phyloP scores from a whole-genome alignment of 2,797 vertebrate species.

The Dallia pectoralis region DNA sequence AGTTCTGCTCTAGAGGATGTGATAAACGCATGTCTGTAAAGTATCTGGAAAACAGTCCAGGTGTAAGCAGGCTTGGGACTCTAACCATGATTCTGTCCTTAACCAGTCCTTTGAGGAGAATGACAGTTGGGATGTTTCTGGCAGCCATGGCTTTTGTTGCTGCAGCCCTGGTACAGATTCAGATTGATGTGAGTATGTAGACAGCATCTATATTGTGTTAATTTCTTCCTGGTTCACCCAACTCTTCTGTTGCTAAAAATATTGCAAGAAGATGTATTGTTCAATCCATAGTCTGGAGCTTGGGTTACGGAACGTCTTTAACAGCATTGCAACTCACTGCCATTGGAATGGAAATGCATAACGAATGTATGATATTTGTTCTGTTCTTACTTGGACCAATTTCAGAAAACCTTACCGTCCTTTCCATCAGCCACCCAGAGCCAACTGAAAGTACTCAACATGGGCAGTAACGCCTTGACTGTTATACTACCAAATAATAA shows the following conservation, averaged over 20 bases:
- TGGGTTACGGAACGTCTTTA: not conserved
- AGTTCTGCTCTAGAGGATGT: constrained; percentile 41
- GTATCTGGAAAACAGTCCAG: not conserved
- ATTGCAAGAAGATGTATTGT: not conserved
- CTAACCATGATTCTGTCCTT: constrained; percentile 21
- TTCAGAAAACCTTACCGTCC: constrained; percentile 84
- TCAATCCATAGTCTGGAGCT: not conserved
- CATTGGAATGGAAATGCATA: not conserved
- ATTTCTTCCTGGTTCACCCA: not conserved
- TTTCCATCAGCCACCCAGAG: constrained; percentile 77
- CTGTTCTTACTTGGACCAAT: constrained; percentile 13
- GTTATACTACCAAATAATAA: constrained; percentile 36
- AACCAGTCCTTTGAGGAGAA: constrained; percentile 87
- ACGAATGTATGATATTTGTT: not conserved
- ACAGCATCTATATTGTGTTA: not conserved
- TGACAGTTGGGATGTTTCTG: constrained; percentile 93
- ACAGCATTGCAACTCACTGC: not conserved
- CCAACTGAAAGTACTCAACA: constrained; percentile 86
- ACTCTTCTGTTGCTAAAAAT: not conserved
- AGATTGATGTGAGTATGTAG: constrained; percentile 88
- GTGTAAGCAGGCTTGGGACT: not conserved
- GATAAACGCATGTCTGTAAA: not conserved
- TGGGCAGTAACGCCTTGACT: constrained; percentile 55
- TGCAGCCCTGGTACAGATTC: constrained; percentile 84
- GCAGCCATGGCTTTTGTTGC: constrained; percentile 86